Evolutionary conservation across 2,113 vertebrate genomes (phyloP).

Genomic region (Orycteropus afer): DNA sequence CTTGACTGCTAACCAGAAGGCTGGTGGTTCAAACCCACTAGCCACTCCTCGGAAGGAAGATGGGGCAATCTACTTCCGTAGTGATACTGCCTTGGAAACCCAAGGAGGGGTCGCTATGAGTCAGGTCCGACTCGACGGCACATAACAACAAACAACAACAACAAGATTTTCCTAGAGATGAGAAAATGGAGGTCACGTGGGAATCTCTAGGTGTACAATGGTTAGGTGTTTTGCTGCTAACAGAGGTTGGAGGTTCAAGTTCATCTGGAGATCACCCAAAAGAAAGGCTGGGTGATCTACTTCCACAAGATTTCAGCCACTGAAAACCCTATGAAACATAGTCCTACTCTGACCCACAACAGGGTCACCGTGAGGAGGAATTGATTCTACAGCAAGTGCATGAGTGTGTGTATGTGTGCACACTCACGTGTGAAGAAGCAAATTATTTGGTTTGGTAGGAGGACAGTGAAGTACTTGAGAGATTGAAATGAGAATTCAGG

Average conservation of each 20-base stretch:
- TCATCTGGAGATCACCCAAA: background rate
- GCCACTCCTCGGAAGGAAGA: too few species aligned
- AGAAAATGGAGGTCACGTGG: background rate
- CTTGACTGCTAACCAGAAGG: too few species aligned
- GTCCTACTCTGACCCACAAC: background rate
- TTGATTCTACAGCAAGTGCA: too few species aligned
- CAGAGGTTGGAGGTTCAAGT: background rate
- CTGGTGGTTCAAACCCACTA: too few species aligned
- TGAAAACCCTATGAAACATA: background rate
- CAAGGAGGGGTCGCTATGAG: too few species aligned
- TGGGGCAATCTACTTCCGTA: too few species aligned
- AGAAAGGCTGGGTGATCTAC: background rate
- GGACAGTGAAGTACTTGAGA: background rate
- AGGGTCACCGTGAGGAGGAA: background rate
- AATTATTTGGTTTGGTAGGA: background rate
- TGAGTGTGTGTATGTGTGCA: too few species aligned
- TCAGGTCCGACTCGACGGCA: too few species aligned
- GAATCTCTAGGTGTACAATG: background rate
- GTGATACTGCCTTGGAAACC: too few species aligned
- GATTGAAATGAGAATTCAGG: background rate
- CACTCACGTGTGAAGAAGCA: background rate
- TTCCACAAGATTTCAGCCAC: background rate
- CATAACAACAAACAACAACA: too few species aligned
- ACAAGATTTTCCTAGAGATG: background rate
- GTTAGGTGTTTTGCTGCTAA: too few species aligned